These are phyloP conservation scores for Saxidomus purpurata DNA, from an alignment of 1,140 invertebrate species.

Conservation along the genomic window DNA sequence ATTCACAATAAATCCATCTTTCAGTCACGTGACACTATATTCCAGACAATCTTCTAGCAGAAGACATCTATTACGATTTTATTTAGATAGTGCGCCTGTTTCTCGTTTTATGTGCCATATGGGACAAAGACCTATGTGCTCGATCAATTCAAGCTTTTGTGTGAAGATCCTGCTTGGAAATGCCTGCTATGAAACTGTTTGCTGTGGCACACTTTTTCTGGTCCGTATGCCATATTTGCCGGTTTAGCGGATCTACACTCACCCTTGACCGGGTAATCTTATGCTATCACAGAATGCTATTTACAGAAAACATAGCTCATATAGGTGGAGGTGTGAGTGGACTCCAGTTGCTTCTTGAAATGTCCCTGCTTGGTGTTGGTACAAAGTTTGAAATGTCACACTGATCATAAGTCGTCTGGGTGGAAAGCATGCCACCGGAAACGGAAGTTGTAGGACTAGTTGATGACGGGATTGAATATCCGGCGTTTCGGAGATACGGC, in stretches of 20 bases:
- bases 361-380: conserved; percentile 68
- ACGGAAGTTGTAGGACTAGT: conserved; percentile 69
- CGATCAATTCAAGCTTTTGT: too few relatives aligned
- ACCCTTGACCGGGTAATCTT: background rate
- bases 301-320: conserved; percentile 63
- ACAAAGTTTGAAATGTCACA: conserved; percentile 80
- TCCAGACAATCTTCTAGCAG: too few relatives aligned
- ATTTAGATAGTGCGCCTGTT: too few relatives aligned
- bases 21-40: too few relatives aligned
- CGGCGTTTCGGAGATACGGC: conserved; percentile 78
- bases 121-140: too few relatives aligned
- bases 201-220: too few relatives aligned
- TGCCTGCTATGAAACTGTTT: too few relatives aligned
- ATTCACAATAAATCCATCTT: too few relatives aligned
- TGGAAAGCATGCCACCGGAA: conserved; percentile 58
- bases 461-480: conserved; percentile 72
- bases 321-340: conserved; percentile 80
- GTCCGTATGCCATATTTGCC: background rate
- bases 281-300: conserved; percentile 38
- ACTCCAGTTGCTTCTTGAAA: conserved; percentile 77
- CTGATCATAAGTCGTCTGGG: conserved; percentile 74
- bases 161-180: too few relatives aligned
- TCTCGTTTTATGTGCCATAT: too few relatives aligned
- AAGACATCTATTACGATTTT: too few relatives aligned
- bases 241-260: background rate